phyloP scores from a whole-genome alignment of 1,140 invertebrate genomes.

The Pachyrhynchus sulphureomaculatus region DNA sequence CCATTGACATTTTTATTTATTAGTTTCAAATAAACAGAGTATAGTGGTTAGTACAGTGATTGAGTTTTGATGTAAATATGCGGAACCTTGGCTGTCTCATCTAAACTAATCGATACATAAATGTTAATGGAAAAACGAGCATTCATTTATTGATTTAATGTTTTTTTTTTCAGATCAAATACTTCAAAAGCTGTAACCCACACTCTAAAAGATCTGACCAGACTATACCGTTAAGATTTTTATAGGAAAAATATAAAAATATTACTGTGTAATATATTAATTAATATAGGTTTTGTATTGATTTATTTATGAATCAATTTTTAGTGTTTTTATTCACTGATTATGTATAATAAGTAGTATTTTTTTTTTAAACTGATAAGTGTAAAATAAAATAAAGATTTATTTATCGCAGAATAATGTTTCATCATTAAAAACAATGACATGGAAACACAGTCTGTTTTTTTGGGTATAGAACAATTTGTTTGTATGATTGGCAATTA shows the following conservation, averaged over 20 bases:
- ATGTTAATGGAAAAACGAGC: too few relatives aligned
- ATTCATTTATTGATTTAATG: too few relatives aligned
- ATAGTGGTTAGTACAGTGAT: too few relatives aligned
- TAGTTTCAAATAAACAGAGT: too few relatives aligned
- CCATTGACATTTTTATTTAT: too few relatives aligned
- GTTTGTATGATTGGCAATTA: too few relatives aligned
- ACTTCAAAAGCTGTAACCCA: slow-evolving; percentile 68
- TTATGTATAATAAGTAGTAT: background rate
- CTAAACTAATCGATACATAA: too few relatives aligned
- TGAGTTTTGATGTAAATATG: too few relatives aligned
- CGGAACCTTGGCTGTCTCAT: too few relatives aligned
- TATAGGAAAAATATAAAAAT: background rate
- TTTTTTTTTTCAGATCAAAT: slow-evolving; percentile 62
- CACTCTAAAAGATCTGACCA: slow-evolving; percentile 72
- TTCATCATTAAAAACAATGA: background rate
- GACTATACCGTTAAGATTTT: slow-evolving; percentile 69
- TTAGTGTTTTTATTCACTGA: slow-evolving; percentile 3
- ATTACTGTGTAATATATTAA: slow-evolving; percentile 1
- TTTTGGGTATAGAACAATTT: too few relatives aligned
- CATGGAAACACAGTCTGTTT: too few relatives aligned
- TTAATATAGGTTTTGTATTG: background rate
- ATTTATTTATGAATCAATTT: background rate
- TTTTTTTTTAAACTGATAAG: background rate
- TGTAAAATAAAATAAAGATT: background rate
- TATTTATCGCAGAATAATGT: background rate